phyloP scores from a whole-genome alignment of 2,113 vertebrate genomes.

The Nestor notabilis region DNA sequence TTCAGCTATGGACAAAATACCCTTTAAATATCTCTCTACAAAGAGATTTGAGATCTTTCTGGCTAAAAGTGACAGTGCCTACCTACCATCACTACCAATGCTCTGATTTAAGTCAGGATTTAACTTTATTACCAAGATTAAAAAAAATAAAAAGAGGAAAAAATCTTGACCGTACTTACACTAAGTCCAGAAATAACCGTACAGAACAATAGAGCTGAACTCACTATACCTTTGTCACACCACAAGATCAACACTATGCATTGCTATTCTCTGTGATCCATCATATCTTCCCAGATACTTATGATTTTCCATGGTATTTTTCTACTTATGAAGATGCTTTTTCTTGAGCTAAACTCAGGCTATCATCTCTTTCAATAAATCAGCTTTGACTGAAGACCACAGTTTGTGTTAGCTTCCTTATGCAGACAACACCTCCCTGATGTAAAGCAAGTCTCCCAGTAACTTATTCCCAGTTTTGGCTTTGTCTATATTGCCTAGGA shows the following conservation, averaged over 20 bases:
- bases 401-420: background rate
- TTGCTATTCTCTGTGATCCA: background rate
- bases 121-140: background rate
- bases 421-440: fast-evolving
- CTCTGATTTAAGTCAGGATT: background rate
- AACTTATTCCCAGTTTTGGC: background rate
- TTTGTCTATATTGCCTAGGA: background rate
- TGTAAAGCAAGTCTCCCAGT: background rate
- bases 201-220: background rate
- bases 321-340: background rate
- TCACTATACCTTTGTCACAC: background rate
- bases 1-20: background rate
- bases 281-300: background rate
- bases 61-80: background rate
- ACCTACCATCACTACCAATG: background rate
- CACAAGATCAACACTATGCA: background rate
- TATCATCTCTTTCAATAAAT: background rate
- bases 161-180: background rate
- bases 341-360: background rate
- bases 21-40: background rate
- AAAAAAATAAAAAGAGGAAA: background rate
- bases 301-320: background rate
- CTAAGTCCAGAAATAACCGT: background rate
- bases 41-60: background rate
- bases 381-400: background rate